Base-by-base conservation (phyloP, 1,140 invertebrate species). In the Chrysopa pallens region DNA sequence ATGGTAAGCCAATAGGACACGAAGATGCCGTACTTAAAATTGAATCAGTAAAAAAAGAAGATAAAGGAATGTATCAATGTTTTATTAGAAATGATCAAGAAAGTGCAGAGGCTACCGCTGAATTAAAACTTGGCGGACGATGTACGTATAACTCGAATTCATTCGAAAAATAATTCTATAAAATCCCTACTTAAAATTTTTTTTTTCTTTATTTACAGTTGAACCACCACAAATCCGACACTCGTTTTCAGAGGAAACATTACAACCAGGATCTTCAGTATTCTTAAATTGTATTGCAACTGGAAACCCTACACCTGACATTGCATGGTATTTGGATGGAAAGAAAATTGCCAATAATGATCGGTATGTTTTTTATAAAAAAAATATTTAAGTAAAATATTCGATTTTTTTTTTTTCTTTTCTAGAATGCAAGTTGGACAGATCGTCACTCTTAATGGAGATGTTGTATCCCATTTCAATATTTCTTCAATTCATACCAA, bases 61-160 rank as follows among this genome's bases (percentile, higher is more conserved):
- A 96, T 59, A 89, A 88, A 57, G 92, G 91, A 58, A 95, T 96
- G 90, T 97, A 95, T 58, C 91, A 96, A 54, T 96, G 92, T 58
- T 90, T 95, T 56, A 84, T 92, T 29, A 70, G 84, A 38, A 94
- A 94, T 57, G 88, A 93, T 55, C 84, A 91, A 59, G 89, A 94
- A 63, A 90, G 83, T 51, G 87, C 86, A 1, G 88, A 94, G 56
- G 85, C 85, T 1, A 88, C 84, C 39, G 85, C 84, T 33, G 88
- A 95, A 69, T 64, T 96, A 13, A 87, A 90, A 67, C 72, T 96
- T 36, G 90, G 90, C 55, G 88, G 90, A 63, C 69, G 86, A 68
- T 91, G 78, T 83, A 61, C 68, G 76, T 70, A 39, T 36, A 40
- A 9, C 17, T 29, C 38, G 28, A 4, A 36, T 33, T 39, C 12